phyloP scores from a whole-genome alignment of 1,140 invertebrate species.

The Drosophila nasuta region DNA sequence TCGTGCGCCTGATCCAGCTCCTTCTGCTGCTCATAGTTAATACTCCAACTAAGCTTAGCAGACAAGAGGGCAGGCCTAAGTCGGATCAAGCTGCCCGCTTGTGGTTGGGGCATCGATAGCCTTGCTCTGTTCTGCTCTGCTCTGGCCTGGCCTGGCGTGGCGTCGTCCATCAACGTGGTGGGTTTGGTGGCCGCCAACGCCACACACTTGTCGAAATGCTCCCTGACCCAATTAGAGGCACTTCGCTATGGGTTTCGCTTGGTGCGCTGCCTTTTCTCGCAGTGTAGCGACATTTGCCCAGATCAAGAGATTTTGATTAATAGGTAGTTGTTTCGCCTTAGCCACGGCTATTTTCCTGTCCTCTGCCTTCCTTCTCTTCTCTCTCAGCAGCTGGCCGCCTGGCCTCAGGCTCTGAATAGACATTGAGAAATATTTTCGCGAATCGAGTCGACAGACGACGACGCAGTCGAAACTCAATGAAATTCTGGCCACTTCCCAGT shows the following conservation, averaged over 20 bases:
- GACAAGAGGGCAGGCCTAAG: constrained; percentile 9
- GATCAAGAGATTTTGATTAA: constrained; percentile 84
- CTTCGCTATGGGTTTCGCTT: neutral
- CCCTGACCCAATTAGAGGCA: constrained; percentile 51
- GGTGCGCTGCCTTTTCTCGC: constrained; percentile 43
- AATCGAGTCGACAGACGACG: constrained; percentile 75
- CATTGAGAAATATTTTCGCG: constrained; percentile 81
- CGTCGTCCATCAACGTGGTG: constrained; percentile 74
- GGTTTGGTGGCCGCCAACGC: constrained; percentile 63
- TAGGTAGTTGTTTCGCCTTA: constrained; percentile 67
- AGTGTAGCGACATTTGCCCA: constrained; percentile 68
- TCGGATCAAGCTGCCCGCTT: constrained; percentile 10
- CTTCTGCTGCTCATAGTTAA: constrained; percentile 19
- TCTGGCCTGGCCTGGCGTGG: neutral
- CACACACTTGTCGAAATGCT: constrained; percentile 61
- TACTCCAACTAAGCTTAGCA: constrained; percentile 14
- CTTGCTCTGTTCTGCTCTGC: neutral
- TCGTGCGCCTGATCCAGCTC: no score
- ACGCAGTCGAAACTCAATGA: constrained; percentile 70
- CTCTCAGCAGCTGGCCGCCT: neutral
- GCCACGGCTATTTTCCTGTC: constrained; percentile 1
- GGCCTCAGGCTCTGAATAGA: constrained; percentile 59
- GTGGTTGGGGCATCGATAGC: constrained; percentile 48
- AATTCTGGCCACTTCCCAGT: constrained; percentile 32
- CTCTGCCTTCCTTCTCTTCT: constrained; percentile 5